These are phyloP conservation scores for Acanthochromis polyacanthus DNA, from an alignment of 2,113 vertebrate genomes.

Conservation along the genomic window DNA sequence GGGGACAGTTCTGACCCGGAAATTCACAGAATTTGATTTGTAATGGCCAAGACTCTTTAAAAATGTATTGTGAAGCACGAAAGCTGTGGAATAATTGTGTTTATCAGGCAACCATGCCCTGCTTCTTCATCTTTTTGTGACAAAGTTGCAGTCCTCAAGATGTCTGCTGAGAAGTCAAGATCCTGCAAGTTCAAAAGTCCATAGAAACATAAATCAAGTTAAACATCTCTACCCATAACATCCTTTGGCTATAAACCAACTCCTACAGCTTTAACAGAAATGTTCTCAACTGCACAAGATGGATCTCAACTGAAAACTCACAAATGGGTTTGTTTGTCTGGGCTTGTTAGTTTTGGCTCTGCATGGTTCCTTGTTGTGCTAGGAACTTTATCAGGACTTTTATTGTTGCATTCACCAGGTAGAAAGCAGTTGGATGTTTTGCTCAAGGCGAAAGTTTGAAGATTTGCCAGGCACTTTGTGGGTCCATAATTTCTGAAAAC, in stretches of 20 bases:
- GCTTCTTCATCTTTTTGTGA: too few species aligned
- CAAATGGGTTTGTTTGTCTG: conserved; percentile 6
- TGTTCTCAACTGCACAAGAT: background rate
- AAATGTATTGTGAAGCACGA: conserved; percentile 34
- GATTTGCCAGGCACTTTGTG: too few species aligned
- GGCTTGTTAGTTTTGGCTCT: conserved; percentile 28
- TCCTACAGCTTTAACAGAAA: background rate
- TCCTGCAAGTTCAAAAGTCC: too few species aligned
- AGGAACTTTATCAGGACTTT: background rate
- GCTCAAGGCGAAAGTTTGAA: too few species aligned
- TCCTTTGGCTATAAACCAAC: conserved; percentile 6
- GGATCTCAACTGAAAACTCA: background rate
- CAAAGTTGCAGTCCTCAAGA: too few species aligned
- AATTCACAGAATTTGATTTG: conserved; percentile 31
- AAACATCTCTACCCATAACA: too few species aligned
- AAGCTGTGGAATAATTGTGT: conserved; percentile 53
- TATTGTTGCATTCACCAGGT: background rate
- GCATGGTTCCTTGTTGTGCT: background rate
- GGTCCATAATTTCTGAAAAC: too few species aligned
- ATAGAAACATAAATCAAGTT: too few species aligned
- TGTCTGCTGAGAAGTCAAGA: too few species aligned
- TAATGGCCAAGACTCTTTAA: conserved; percentile 58
- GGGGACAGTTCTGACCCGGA: too few species aligned
- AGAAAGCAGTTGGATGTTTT: background rate
- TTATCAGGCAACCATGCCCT: background rate